A percentile compares a stretch with the other conserved stretches of the same genome.
phyloP scores from a whole-genome alignment of 2,113 vertebrate genomes.

The Nerophis lumbriciformis region DNA sequence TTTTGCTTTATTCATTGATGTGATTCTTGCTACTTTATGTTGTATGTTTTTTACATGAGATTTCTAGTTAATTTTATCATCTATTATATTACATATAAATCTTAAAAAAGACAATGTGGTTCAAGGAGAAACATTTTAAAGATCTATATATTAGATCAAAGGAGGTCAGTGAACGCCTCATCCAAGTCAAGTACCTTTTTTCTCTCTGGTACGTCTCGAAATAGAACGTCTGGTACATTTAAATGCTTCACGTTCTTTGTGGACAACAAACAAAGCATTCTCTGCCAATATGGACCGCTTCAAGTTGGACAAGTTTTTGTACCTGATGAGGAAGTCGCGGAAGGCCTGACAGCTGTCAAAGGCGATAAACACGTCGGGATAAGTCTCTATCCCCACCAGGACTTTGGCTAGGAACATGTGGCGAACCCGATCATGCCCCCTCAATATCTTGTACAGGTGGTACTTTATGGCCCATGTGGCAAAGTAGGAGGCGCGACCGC shows the following conservation, averaged over 20 bases:
- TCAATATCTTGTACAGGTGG: not conserved
- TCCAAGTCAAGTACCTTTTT: not conserved
- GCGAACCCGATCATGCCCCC: rapidly evolving
- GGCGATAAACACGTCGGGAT: conserved; percentile 43
- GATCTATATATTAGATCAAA: no score
- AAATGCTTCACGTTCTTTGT: not conserved
- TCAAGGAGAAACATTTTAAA: no score
- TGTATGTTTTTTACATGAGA: no score
- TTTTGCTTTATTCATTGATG: no score
- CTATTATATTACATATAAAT: no score
- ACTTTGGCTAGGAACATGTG: not conserved
- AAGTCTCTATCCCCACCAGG: no score
- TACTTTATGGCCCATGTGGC: conserved; percentile 33
- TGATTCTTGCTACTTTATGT: no score
- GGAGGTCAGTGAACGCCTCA: not conserved
- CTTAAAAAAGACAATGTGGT: no score
- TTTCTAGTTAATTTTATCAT: no score
- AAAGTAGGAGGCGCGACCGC: conserved; percentile 51
- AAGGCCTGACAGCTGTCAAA: conserved; percentile 59
- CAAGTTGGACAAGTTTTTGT: conserved; percentile 19
- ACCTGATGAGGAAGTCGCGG: conserved; percentile 60
- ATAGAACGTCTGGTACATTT: not conserved
- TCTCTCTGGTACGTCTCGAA: no score
- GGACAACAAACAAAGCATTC: no score
- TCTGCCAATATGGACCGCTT: not conserved